phyloP scores from a whole-genome alignment of 2,797 vertebrate species.

The Trachops cirrhosus region DNA sequence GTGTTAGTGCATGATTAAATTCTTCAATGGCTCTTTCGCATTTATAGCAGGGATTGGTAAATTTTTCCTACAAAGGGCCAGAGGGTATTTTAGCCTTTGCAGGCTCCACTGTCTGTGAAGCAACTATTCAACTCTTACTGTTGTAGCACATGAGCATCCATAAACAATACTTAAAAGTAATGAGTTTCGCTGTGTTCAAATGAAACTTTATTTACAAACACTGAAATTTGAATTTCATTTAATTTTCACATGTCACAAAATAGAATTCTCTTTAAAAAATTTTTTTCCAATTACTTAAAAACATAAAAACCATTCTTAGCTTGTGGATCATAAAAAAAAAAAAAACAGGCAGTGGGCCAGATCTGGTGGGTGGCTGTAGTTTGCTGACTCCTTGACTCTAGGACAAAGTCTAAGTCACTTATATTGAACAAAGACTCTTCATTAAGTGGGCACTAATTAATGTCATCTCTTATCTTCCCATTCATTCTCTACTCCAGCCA shows the following conservation, averaged over 20 bases:
- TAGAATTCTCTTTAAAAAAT: not conserved
- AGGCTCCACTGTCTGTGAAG: not conserved
- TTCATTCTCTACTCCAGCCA: not conserved
- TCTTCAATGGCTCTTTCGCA: not conserved
- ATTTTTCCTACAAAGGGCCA: not conserved
- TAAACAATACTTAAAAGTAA: not conserved
- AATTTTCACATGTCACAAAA: not conserved
- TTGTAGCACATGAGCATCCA: not conserved
- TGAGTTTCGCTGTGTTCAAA: not conserved
- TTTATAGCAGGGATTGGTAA: not conserved
- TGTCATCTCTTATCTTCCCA: not conserved
- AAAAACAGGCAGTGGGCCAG: not conserved
- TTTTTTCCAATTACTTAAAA: not conserved
- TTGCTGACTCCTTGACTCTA: not conserved
- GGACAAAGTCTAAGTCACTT: not conserved
- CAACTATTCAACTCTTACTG: not conserved
- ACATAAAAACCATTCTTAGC: not conserved
- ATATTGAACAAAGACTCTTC: not conserved
- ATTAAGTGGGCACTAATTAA: not conserved
- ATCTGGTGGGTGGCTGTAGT: not conserved
- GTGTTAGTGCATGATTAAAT: not conserved
- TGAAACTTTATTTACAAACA: not conserved
- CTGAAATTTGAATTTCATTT: not conserved
- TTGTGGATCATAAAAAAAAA: not conserved
- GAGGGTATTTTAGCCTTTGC: not conserved